Evolutionary conservation across 2,888 invertebrate species (phyloP).

Genomic region (Dryomyza anilis): DNA sequence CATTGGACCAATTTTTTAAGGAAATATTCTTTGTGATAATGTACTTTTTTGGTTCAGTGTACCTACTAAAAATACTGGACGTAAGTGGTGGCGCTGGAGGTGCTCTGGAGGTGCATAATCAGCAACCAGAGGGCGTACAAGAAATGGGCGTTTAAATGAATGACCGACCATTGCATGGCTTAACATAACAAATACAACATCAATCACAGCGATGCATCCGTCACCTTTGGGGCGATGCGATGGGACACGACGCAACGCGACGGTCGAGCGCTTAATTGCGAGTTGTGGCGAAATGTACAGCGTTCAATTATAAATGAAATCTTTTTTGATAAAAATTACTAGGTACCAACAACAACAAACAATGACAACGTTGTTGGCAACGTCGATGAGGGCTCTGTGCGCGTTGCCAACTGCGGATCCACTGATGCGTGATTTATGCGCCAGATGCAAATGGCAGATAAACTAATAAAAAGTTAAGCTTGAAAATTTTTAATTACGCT

Average conservation of each 20-base stretch:
- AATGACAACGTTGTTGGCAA: slow-evolving; percentile 11
- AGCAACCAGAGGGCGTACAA: too few relatives aligned
- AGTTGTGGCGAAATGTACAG: slow-evolving; percentile 5
- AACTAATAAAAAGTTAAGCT: slow-evolving; percentile 44
- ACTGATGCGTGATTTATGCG: slow-evolving; percentile 46
- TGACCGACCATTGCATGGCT: too few relatives aligned
- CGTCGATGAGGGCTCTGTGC: slow-evolving; percentile 31
- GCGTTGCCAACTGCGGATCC: slow-evolving; percentile 35
- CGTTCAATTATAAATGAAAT: slow-evolving; percentile 3
- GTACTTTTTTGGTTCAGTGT: too few relatives aligned
- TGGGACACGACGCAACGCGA: not conserved
- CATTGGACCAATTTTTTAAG: too few relatives aligned
- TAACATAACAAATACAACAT: not conserved
- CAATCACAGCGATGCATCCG: not conserved
- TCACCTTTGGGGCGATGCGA: not conserved
- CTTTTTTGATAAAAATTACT: slow-evolving; percentile 1
- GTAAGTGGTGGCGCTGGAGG: too few relatives aligned
- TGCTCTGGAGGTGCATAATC: too few relatives aligned
- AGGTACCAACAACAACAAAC: not conserved
- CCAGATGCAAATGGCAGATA: slow-evolving; percentile 50
- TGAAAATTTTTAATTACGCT: slow-evolving; percentile 47
- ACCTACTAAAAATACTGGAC: too few relatives aligned
- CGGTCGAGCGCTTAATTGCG: not conserved
- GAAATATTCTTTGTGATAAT: too few relatives aligned
- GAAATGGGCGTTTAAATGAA: too few relatives aligned